Conservation (phyloP, 2,113 vertebrate species). For the Atractosteus spatula region DNA sequence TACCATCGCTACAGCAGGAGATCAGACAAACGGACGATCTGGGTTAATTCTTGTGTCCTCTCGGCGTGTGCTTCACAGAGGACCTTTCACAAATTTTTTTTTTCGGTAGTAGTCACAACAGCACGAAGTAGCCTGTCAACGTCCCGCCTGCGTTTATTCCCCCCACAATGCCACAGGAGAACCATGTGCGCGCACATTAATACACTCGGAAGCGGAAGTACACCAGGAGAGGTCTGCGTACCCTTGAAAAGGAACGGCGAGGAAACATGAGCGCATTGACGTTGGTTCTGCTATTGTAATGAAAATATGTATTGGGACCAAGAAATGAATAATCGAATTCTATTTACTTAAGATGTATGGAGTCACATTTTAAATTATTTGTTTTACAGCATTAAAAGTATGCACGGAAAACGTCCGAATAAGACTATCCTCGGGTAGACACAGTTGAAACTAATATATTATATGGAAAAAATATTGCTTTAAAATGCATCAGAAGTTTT, state of each 20-base stretch:
- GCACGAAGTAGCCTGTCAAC: not conserved
- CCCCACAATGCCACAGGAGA: slow-evolving; percentile 19
- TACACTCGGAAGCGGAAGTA: slow-evolving; percentile 30
- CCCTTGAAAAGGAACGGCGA: not conserved
- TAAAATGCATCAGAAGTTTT: too few species aligned
- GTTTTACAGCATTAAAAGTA: too few species aligned
- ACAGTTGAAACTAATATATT: too few species aligned
- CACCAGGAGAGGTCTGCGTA: not conserved
- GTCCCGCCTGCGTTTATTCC: not conserved
- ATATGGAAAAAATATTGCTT: too few species aligned
- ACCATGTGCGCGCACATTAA: not conserved
- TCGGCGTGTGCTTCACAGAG: slow-evolving; percentile 78
- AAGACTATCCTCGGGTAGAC: too few species aligned
- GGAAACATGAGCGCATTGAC: not conserved
- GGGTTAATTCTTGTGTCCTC: slow-evolving; percentile 44
- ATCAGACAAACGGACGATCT: slow-evolving; percentile 1
- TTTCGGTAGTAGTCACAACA: too few species aligned
- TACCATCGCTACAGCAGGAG: slow-evolving; percentile 49
- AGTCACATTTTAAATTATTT: too few species aligned
- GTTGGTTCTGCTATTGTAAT: too few species aligned
- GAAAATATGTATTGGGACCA: too few species aligned
- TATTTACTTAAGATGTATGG: too few species aligned
- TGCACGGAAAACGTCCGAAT: too few species aligned
- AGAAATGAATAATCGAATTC: too few species aligned
- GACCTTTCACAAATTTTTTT: slow-evolving; percentile 32